Conservation (phyloP, 2,888 invertebrate species). For the Dascillus cervinus region DNA sequence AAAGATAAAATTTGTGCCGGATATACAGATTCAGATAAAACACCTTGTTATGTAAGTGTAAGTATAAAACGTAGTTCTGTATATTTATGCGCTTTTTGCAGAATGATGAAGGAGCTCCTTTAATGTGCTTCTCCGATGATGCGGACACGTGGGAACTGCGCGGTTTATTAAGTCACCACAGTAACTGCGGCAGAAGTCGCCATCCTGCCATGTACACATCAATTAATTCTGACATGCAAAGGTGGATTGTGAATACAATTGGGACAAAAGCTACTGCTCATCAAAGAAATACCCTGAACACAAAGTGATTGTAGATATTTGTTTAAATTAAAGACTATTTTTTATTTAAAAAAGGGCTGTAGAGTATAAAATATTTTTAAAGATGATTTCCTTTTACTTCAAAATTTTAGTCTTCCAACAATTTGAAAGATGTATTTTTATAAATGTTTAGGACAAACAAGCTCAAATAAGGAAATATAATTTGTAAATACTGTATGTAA, state of each 20-base stretch:
- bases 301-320: constrained; percentile 14
- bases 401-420: too few relatives aligned
- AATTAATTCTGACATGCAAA: constrained; percentile 34
- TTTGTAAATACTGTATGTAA: constrained; percentile 26
- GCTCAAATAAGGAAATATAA: too few relatives aligned
- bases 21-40: constrained; percentile 47
- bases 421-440: too few relatives aligned
- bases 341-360: too few relatives aligned
- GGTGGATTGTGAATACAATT: constrained; percentile 43
- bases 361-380: too few relatives aligned
- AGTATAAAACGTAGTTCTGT: too few relatives aligned
- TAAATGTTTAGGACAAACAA: too few relatives aligned
- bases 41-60: constrained; percentile 54
- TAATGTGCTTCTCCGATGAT: constrained; percentile 51
- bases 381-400: too few relatives aligned
- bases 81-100: constrained; percentile 29
- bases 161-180: constrained; percentile 53
- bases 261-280: constrained; percentile 24
- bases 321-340: too few relatives aligned
- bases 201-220: constrained; percentile 53
- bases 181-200: constrained; percentile 49
- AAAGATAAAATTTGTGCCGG: constrained; percentile 53
- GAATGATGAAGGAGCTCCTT: constrained; percentile 60
- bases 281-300: constrained; percentile 9
- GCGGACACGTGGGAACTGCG: constrained; percentile 52